These are phyloP conservation scores for Probosciger aterrimus DNA, from an alignment of 2,113 vertebrate species.

Conservation along the genomic window DNA sequence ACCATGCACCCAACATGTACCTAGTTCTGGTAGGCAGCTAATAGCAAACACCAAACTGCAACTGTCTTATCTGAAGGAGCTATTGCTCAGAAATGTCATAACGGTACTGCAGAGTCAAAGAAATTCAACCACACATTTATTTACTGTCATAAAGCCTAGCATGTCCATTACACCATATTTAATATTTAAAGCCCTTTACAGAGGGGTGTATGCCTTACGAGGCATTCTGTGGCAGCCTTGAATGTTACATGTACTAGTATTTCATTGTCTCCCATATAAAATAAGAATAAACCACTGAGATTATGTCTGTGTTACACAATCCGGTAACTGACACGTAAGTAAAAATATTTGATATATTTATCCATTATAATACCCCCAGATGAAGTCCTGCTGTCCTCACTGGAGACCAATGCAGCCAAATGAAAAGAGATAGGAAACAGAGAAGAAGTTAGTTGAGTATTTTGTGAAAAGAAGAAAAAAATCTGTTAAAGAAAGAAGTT, in stretches of 20 bases:
- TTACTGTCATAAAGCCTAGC: not conserved
- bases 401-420: not conserved
- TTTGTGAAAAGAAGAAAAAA: not conserved
- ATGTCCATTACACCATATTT: not conserved
- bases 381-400: not conserved
- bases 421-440: not conserved
- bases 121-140: not conserved
- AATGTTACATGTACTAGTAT: not conserved
- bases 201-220: not conserved
- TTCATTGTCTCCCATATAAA: conserved; percentile 7
- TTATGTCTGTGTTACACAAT: not conserved
- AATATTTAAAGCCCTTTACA: rapidly evolving
- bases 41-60: not conserved
- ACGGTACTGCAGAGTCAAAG: not conserved
- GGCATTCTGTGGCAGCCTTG: not conserved
- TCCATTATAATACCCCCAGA: not conserved
- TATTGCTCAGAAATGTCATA: not conserved
- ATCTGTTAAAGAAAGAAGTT: not conserved
- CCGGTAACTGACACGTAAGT: not conserved
- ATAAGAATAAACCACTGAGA: conserved; percentile 10
- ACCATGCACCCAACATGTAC: rapidly evolving
- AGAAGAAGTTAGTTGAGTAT: not conserved
- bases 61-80: not conserved
- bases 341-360: not conserved
- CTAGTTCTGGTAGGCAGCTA: not conserved